Evolutionary conservation across 2,797 vertebrate species (phyloP).

Genomic region (Siniperca scherzeri): DNA sequence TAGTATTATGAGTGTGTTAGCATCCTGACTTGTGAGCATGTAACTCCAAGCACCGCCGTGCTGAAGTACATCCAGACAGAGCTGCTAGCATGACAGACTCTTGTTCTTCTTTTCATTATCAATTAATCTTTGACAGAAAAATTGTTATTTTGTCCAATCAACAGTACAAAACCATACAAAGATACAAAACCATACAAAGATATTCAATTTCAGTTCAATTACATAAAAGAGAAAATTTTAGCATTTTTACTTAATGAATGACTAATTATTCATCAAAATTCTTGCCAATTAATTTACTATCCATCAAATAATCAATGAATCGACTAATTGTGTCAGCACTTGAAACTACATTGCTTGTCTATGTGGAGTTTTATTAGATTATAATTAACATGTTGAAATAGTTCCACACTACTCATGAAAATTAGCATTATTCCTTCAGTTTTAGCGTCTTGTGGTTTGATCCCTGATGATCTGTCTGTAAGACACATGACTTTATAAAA

Average conservation of each 20-base stretch:
- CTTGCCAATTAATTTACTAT: neutral
- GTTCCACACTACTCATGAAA: neutral
- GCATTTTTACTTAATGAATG: neutral
- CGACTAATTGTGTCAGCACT: neutral
- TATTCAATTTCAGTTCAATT: neutral
- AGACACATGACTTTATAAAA: slow-evolving; percentile 30
- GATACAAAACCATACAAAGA: too few relatives aligned
- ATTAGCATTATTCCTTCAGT: neutral
- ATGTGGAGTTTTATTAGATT: neutral
- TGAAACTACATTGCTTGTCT: neutral
- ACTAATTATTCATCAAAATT: neutral
- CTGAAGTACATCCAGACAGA: too few relatives aligned
- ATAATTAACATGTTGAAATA: neutral
- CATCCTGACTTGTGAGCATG: too few relatives aligned
- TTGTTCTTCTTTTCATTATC: neutral
- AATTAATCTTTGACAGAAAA: neutral
- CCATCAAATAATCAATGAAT: slow-evolving; percentile 7
- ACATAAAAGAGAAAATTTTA: neutral
- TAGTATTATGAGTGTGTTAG: neutral
- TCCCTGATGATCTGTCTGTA: slow-evolving; percentile 12
- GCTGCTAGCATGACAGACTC: too few relatives aligned
- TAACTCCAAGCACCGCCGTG: too few relatives aligned
- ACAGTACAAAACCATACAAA: neutral
- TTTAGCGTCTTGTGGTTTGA: slow-evolving; percentile 1
- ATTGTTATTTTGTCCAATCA: neutral